Evolutionary conservation across 2,888 invertebrate genomes (phyloP).

Genomic region (Autographa pulchrina): DNA sequence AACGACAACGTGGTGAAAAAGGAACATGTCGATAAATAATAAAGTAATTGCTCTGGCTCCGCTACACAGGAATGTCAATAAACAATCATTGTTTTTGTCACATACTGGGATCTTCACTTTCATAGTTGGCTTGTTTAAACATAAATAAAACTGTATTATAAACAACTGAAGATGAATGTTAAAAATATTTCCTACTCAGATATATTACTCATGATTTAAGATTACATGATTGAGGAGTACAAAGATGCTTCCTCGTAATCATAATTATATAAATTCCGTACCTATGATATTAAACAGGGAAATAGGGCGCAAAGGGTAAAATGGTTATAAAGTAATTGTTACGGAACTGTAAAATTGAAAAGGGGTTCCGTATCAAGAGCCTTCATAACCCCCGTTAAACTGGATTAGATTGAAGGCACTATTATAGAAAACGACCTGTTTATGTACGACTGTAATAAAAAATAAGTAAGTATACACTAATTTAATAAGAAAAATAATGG

Average conservation of each 20-base stretch:
- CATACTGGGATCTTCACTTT: background rate
- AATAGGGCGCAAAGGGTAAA: conserved; percentile 41
- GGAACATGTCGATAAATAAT: conserved; percentile 33
- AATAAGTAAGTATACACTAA: background rate
- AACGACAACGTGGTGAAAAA: conserved; percentile 26
- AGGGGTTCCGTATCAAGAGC: conserved; percentile 26
- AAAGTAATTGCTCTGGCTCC: conserved; percentile 18
- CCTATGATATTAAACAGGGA: conserved; percentile 32
- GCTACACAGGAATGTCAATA: conserved; percentile 20
- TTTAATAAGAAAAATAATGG: background rate
- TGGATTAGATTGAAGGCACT: conserved; percentile 43
- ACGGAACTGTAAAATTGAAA: conserved; percentile 51
- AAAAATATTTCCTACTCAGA: background rate
- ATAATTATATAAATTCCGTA: conserved; percentile 21
- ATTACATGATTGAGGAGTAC: background rate
- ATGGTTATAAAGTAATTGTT: conserved; percentile 44
- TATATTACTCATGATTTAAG: background rate
- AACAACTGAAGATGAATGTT: background rate
- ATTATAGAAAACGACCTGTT: conserved; percentile 32
- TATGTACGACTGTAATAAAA: background rate
- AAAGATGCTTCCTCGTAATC: conserved; percentile 13
- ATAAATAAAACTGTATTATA: background rate
- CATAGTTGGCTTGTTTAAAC: background rate
- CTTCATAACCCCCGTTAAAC: conserved; percentile 42
- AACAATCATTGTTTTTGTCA: conserved; percentile 6